Percentiles rank a stretch among this genome's conserved stretches.
Evolutionary conservation across 2,888 invertebrate genomes (phyloP).

Genomic region (Nemurella pictetii): DNA sequence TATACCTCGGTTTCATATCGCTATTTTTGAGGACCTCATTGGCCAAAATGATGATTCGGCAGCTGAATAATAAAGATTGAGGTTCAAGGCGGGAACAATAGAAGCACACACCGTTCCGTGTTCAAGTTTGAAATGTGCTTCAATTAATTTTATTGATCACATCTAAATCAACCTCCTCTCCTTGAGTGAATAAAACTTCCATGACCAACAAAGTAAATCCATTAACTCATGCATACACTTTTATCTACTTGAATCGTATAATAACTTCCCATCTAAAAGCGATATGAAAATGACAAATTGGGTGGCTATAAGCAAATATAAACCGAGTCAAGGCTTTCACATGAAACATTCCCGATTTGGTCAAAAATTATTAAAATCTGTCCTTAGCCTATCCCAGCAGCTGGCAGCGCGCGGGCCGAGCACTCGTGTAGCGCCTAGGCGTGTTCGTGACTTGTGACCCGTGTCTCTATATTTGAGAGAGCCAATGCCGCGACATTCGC

Average conservation of each 20-base stretch:
- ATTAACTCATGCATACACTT: background rate
- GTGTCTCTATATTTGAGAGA: constrained; percentile 5
- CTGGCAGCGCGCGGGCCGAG: background rate
- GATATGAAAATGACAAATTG: constrained; percentile 22
- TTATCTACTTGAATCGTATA: background rate
- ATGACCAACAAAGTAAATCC: background rate
- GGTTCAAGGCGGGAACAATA: background rate
- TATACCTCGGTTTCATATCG: background rate
- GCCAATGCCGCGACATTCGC: constrained; percentile 22
- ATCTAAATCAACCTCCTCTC: background rate
- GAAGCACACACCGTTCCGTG: background rate
- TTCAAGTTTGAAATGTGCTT: background rate
- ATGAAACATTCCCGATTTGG: constrained; percentile 30
- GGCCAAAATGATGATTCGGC: background rate
- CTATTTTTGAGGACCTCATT: background rate
- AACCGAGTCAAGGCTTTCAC: constrained; percentile 29
- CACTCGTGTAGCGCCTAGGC: background rate
- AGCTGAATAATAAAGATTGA: background rate
- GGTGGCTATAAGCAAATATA: constrained; percentile 20
- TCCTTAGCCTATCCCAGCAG: background rate
- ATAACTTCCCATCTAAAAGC: background rate
- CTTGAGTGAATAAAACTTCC: background rate
- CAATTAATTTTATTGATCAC: background rate
- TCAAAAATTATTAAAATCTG: constrained; percentile 29
- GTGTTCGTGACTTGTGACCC: constrained; percentile 24